Evolutionary conservation across 2,797 vertebrate genomes (phyloP).

Genomic region (Chelonia mydas): DNA sequence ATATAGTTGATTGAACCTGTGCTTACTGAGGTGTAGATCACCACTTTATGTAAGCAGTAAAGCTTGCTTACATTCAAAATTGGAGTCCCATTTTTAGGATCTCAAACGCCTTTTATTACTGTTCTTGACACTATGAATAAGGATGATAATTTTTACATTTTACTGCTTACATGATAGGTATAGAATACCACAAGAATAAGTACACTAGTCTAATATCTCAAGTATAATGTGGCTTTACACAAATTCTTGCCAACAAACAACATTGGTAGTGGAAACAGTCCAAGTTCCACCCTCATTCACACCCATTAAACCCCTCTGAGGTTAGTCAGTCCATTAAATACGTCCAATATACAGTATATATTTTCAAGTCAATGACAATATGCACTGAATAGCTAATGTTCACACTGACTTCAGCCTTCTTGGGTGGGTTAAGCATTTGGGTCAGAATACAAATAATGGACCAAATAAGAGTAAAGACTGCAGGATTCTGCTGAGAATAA

Average conservation of each 20-base stretch:
- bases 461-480: rapidly evolving
- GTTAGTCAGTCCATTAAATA: background rate
- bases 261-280: background rate
- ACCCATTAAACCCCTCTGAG: background rate
- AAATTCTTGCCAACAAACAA: background rate
- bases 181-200: background rate
- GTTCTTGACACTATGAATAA: background rate
- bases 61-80: background rate
- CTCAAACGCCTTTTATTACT: background rate
- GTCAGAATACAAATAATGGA: background rate
- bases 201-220: background rate
- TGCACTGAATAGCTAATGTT: background rate
- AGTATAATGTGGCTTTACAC: rapidly evolving
- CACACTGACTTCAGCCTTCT: rapidly evolving
- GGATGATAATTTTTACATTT: background rate
- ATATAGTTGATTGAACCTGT: background rate
- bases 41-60: background rate
- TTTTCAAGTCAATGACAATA: background rate
- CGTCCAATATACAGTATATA: background rate
- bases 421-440: background rate
- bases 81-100: background rate
- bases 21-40: constrained; percentile 13
- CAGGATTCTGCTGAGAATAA: background rate
- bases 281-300: background rate
- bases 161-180: background rate